Percentiles rank a stretch among this genome's conserved stretches.
Conservation (phyloP, 2,888 invertebrate genomes). For the Lycia hirtaria region DNA sequence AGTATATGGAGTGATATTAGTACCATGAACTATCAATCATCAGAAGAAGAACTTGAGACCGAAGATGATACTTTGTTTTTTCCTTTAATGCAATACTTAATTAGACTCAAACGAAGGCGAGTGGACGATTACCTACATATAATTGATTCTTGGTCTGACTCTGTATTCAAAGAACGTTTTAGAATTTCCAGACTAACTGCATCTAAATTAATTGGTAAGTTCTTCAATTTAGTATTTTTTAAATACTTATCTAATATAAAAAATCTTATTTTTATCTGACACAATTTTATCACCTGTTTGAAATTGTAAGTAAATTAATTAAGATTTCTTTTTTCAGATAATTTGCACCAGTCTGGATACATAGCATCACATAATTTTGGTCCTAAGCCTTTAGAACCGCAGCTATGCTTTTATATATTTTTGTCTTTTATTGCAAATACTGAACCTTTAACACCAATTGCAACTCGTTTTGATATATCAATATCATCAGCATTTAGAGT, state of each 20-base stretch:
- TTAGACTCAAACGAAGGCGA: slow-evolving; percentile 58
- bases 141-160: slow-evolving; percentile 66
- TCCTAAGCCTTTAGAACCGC: slow-evolving; percentile 66
- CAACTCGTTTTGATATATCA: slow-evolving; percentile 68
- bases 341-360: slow-evolving; percentile 65
- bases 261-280: background rate
- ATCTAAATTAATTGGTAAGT: slow-evolving; percentile 59
- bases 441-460: slow-evolving; percentile 67
- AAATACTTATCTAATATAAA: no score
- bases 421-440: slow-evolving; percentile 65
- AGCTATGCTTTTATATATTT: slow-evolving; percentile 69
- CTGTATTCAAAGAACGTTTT: slow-evolving; percentile 65
- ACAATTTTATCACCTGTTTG: background rate
- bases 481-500: slow-evolving; percentile 70
- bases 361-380: slow-evolving; percentile 70
- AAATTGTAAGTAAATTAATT: background rate
- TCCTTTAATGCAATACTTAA: slow-evolving; percentile 66
- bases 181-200: slow-evolving; percentile 63
- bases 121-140: slow-evolving; percentile 68
- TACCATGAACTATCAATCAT: slow-evolving; percentile 8
- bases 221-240: no score
- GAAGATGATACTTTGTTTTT: slow-evolving; percentile 56
- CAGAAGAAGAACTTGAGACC: slow-evolving; percentile 36
- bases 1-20: slow-evolving; percentile 60
- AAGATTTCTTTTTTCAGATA: slow-evolving; percentile 58